A percentile compares a stretch with the other conserved stretches of the same genome.
phyloP scores from a whole-genome alignment of 2,888 invertebrate species.

The Agriotes lineatus region DNA sequence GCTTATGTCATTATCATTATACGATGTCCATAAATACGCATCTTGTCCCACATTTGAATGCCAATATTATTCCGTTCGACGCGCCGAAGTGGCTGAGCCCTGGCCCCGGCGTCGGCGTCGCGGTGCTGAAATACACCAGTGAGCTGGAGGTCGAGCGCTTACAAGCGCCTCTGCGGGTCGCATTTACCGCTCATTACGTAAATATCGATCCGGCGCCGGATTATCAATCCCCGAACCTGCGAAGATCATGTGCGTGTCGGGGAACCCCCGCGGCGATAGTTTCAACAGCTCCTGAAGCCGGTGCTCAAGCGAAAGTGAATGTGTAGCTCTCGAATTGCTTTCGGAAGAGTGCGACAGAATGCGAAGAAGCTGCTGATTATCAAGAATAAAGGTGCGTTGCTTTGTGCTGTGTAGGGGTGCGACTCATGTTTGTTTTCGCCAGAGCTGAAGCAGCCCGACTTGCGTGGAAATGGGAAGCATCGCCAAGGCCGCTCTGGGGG shows the following conservation, averaged over 20 bases:
- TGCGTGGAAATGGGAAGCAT: slow-evolving; percentile 46
- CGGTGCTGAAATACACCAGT: slow-evolving; percentile 41
- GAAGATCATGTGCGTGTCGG: not conserved
- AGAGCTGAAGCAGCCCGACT: slow-evolving; percentile 25
- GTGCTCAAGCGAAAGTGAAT: slow-evolving; percentile 25
- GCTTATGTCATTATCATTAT: slow-evolving; percentile 23
- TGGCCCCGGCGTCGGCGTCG: slow-evolving; percentile 48
- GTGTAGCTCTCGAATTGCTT: slow-evolving; percentile 21
- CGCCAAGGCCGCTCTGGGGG: slow-evolving; percentile 75
- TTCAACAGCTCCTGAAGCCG: not conserved
- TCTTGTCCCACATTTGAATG: slow-evolving; percentile 55
- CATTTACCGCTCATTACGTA: not conserved
- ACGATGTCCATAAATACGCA: slow-evolving; percentile 52
- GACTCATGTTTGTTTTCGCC: slow-evolving; percentile 4
- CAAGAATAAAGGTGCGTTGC: slow-evolving; percentile 23
- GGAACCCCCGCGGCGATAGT: not conserved
- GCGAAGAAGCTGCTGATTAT: slow-evolving; percentile 25
- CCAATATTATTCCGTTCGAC: slow-evolving; percentile 47
- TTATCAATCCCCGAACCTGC: not conserved
- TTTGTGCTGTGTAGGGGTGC: not conserved
- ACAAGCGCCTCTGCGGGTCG: not conserved
- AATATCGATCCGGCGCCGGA: not conserved
- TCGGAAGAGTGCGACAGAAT: slow-evolving; percentile 26
- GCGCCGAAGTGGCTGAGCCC: slow-evolving; percentile 46
- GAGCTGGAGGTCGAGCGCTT: slow-evolving; percentile 10